Base-by-base conservation (phyloP, 2,888 invertebrate species). In the Meiosimyza platycephala region DNA sequence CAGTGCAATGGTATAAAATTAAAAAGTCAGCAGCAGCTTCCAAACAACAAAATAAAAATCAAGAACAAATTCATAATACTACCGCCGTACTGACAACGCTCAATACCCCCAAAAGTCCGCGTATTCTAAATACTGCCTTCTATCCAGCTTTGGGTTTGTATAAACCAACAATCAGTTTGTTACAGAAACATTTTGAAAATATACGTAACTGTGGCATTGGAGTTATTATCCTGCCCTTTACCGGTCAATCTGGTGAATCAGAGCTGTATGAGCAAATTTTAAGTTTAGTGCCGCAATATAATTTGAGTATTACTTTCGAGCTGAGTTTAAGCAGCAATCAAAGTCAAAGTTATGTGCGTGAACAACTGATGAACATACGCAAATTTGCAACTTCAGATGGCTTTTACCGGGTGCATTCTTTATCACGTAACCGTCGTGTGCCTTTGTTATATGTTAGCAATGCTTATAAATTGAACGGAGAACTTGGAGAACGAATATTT, bases 361-460 rank as follows among this genome's bases (percentile, higher is more conserved):
- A 88, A 70, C 88, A 90, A 76, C 81, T 90, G 64, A 81, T 84
- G 16, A 78, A 77, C 66, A 77, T 82, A 60, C 75, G 80, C 64
- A 78, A 73, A 62, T 81, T 77, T 71, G 76, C 79, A 7, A 76
- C 77, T 13, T 76, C 80, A 33, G 83, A 82, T 6, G 83, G 81
- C n/a, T 85, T 87, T 74, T 86, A 86, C 75, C 82, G 83, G 48
- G 82, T 87, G 9, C 85, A 82, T 76, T 85, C 86, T 16, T 80
- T 84, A 70, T 79, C 83, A 47, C 84, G 82, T 52, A 80, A 78
- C 9, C 77, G 78, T 1, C 78, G 84, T 70, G 76, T 89, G 63
- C 92, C 92, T n/a, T 86, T 92, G 50, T 89, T 90, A 79, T 93
- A 92, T 80, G 87, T 92, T 22, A 91, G 91, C 82, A 91, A 92